These are phyloP conservation scores for Nomada lathburiana DNA, from an alignment of 2,888 invertebrate genomes.

Conservation along the genomic window DNA sequence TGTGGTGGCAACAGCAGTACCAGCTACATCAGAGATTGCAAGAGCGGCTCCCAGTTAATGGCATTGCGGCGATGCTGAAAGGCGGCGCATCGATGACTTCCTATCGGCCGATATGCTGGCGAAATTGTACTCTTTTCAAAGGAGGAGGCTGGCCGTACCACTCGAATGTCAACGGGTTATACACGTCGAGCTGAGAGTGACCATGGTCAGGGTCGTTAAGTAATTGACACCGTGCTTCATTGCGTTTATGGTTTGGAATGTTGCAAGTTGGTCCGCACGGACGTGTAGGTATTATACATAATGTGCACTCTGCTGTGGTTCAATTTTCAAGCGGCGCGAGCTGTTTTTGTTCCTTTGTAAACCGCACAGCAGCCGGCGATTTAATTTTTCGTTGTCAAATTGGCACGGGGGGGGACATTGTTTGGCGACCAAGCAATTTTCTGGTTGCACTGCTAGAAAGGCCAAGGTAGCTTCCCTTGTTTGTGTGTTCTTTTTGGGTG, in stretches of 20 bases:
- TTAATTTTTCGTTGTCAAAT: neutral
- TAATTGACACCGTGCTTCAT: constrained; percentile 26
- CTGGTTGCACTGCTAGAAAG: too few relatives aligned
- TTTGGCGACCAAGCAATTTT: too few relatives aligned
- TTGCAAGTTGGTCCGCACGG: neutral
- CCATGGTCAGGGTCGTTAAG: constrained; percentile 48
- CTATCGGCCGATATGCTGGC: constrained; percentile 21
- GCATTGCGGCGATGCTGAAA: constrained; percentile 68
- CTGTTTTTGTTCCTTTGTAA: too few relatives aligned
- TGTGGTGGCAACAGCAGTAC: constrained; percentile 46
- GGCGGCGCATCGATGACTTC: constrained; percentile 54
- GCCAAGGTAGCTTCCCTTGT: too few relatives aligned
- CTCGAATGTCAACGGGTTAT: constrained; percentile 15
- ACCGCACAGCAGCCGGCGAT: neutral
- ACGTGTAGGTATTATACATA: neutral
- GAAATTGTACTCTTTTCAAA: constrained; percentile 49
- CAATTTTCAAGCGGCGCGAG: too few relatives aligned
- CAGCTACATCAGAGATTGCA: constrained; percentile 62
- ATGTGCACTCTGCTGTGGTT: neutral
- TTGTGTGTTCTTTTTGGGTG: too few relatives aligned
- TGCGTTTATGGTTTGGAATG: constrained; percentile 17
- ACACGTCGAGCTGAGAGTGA: constrained; percentile 35
- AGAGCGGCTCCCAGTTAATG: constrained; percentile 66
- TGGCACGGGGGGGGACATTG: too few relatives aligned
- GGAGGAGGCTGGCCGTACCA: constrained; percentile 26